Conservation (phyloP, 2,113 vertebrate species). For the Xenopus borealis region DNA sequence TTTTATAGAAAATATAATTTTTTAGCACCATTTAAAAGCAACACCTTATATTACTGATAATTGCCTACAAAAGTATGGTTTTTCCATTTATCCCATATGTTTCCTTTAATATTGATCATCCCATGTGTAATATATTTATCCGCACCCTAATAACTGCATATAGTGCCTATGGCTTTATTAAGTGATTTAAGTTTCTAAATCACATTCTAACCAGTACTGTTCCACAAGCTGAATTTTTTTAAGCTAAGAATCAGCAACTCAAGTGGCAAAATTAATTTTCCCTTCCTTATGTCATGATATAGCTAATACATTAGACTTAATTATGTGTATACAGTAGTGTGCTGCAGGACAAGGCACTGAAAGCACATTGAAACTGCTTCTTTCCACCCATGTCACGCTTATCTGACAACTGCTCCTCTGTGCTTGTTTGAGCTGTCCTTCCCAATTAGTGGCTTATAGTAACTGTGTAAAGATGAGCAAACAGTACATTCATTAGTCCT, state of each 20-base stretch:
- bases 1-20: too few relatives aligned
- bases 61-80: too few relatives aligned
- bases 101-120: too few relatives aligned
- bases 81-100: too few relatives aligned
- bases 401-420: conserved; percentile 82
- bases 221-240: conserved; percentile 78
- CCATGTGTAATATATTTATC: too few relatives aligned
- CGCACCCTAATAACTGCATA: too few relatives aligned
- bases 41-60: too few relatives aligned
- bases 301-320: conserved; percentile 66
- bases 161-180: too few relatives aligned
- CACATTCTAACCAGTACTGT: conserved; percentile 9
- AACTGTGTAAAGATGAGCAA: conserved; percentile 95
- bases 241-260: conserved; percentile 72
- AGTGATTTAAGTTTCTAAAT: too few relatives aligned
- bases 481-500: conserved; percentile 81
- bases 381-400: conserved; percentile 90
- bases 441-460: conserved; percentile 98
- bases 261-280: conserved; percentile 61
- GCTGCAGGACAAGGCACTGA: conserved; percentile 54
- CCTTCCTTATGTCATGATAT: conserved; percentile 63
- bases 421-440: conserved; percentile 96
- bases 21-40: too few relatives aligned
- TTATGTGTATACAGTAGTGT: conserved; percentile 63
- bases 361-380: conserved; percentile 63